Evolutionary conservation across 2,113 vertebrate species (phyloP).

Genomic region (Scytalopus superciliaris): DNA sequence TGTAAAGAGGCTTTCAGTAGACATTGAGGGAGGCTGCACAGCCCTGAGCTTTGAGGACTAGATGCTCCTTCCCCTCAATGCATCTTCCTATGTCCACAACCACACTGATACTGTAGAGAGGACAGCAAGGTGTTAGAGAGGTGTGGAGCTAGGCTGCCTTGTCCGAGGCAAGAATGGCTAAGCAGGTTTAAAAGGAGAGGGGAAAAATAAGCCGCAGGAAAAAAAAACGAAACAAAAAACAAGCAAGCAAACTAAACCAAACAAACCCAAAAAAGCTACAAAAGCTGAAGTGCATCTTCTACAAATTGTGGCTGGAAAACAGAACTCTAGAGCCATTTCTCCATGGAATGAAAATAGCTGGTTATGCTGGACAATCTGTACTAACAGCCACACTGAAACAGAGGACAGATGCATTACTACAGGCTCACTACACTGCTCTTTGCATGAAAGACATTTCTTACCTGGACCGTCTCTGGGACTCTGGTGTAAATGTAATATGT

Average conservation of each 20-base stretch:
- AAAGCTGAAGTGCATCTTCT: neutral
- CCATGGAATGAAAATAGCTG: neutral
- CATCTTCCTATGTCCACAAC: neutral
- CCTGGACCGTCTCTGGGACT: slow-evolving; percentile 91
- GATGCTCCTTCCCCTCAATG: neutral
- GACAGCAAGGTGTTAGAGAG: neutral
- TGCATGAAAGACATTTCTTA: slow-evolving; percentile 16
- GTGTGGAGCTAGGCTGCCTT: neutral
- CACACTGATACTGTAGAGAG: neutral
- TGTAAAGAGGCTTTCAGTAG: neutral
- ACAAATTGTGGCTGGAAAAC: neutral
- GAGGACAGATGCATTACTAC: neutral
- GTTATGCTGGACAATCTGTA: neutral
- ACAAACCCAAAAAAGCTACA: neutral
- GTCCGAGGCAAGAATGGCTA: neutral
- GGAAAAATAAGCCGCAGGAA: neutral
- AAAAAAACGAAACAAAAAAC: too few relatives aligned
- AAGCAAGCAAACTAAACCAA: too few relatives aligned
- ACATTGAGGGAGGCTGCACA: neutral
- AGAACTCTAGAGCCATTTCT: neutral
- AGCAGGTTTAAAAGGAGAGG: neutral
- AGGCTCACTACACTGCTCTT: neutral
- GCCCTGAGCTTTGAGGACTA: neutral
- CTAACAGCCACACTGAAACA: neutral
- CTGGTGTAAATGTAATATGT: slow-evolving; percentile 89